These are phyloP conservation scores for Empidonax traillii DNA, from an alignment of 2,113 vertebrate species.

Conservation along the genomic window DNA sequence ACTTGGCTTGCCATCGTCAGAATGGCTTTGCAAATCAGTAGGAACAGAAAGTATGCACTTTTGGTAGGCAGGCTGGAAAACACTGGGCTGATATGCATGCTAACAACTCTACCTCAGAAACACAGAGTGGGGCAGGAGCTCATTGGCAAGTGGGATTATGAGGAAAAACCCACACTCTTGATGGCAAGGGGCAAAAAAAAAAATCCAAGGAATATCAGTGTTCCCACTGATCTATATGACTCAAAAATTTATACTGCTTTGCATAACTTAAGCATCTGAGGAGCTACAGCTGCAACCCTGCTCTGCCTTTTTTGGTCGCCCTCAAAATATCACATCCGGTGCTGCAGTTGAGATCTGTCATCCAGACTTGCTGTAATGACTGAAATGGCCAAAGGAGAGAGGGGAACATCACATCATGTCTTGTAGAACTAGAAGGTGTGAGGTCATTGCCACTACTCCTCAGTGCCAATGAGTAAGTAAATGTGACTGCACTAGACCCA, in stretches of 20 bases:
- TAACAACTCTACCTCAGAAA: background rate
- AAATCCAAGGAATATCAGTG: background rate
- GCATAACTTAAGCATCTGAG: background rate
- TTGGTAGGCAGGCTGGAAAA: background rate
- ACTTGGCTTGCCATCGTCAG: background rate
- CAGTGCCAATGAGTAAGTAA: background rate
- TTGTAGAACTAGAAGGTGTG: background rate
- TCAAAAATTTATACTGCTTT: background rate
- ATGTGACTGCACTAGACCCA: background rate
- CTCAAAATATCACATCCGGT: background rate
- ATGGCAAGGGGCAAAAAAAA: background rate
- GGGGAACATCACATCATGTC: background rate
- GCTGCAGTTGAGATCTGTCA: background rate
- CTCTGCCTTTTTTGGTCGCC: background rate
- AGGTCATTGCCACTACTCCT: background rate
- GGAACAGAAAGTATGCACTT: rapidly evolving
- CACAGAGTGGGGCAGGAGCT: background rate
- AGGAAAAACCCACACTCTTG: background rate
- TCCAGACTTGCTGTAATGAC: background rate
- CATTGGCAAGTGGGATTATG: background rate
- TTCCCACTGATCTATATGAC: background rate
- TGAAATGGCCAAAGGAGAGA: background rate
- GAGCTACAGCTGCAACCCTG: background rate
- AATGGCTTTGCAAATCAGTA: background rate
- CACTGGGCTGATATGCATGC: background rate